Evolutionary conservation across 1,140 invertebrate genomes (phyloP).

Genomic region (Ectropis grisescens): DNA sequence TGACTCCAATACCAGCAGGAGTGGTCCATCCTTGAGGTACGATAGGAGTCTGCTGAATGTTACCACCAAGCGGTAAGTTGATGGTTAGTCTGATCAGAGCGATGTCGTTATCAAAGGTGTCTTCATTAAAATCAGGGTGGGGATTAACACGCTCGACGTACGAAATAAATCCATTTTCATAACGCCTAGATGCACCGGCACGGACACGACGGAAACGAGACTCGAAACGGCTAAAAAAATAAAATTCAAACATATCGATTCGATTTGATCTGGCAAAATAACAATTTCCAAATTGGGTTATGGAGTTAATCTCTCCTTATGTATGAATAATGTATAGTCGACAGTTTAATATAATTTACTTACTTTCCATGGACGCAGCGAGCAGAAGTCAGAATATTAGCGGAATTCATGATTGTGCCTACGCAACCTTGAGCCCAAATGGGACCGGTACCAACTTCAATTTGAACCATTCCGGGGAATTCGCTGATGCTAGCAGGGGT

Average conservation of each 20-base stretch:
- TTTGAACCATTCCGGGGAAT: conserved; percentile 14
- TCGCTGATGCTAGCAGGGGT: conserved; percentile 7
- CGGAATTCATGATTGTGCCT: conserved; percentile 13
- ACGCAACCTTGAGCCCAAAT: conserved; percentile 12
- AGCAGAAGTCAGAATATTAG: conserved; percentile 10
- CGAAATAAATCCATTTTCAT: conserved; percentile 9
- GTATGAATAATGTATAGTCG: too few species aligned
- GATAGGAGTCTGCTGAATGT: conserved; percentile 12
- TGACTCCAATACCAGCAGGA: conserved; percentile 11
- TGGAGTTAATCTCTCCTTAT: too few species aligned
- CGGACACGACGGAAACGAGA: conserved; percentile 19
- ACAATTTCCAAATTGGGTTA: too few species aligned
- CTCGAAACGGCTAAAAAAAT: too few species aligned
- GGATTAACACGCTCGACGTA: conserved; percentile 10
- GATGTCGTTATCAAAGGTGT: conserved; percentile 19
- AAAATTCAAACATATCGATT: too few species aligned
- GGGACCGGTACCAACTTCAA: conserved; percentile 3
- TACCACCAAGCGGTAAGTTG: conserved; percentile 6
- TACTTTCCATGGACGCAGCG: conserved; percentile 13
- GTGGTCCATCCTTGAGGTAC: conserved; percentile 4
- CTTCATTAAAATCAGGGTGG: conserved; percentile 16
- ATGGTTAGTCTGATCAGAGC: conserved; percentile 10
- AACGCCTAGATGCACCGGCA: conserved; percentile 17
- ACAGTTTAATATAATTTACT: too few species aligned
- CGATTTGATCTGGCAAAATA: too few species aligned